Evolutionary conservation across 2,113 vertebrate species (phyloP), one percentile per base, ranked within the genome.

Genomic region (Henicopernis longicauda): DNA sequence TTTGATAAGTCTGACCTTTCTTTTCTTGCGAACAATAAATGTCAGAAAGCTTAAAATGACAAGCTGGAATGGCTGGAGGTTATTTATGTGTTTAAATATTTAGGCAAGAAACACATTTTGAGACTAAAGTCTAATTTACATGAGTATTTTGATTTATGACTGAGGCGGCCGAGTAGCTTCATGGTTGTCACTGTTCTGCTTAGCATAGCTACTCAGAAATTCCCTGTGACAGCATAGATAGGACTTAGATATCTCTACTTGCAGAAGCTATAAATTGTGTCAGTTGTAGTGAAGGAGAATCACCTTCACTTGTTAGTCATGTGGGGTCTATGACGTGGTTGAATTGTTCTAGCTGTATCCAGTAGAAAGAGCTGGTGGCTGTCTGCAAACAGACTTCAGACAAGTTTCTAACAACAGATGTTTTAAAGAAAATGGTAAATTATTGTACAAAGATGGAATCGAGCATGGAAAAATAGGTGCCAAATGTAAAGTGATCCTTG

Each of bases 51-150:
- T 98, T 98, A 97, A 97, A 98, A 97, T 98, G 98, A 98, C 97
- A 98, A 95, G 95, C 63, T 92, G 87, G 71, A 93, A 95, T 97
- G 86, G 90, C 86, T 96, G 88, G 84, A 93, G 87, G 90, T 98
- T 98, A 98, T 98, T 98, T 97, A 97, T 97, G 89, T 98, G 89
- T 96, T 98, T 98, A 97, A 98, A 97, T 98, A 98, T 98, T 98
- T 98, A 97, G 96, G 95, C 74, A 98, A 97, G 98, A 97, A 97
- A 96, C 89, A 77, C 93, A 83, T 94, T 97, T 97, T 97, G 86
- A 95, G 90, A 94, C 67, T 95, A 65, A 97, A 89, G 65, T 95
- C 63, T 97, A 95, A 95, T 98, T 97, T 98, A 93, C 74, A 59
- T 95, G 82, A 94, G 80, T 76, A 82, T 88, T 95, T 95, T 97